A percentile compares a stretch with the other conserved stretches of the same genome.
Evolutionary conservation across 2,113 vertebrate species (phyloP).

Genomic region (Dinomys branickii): DNA sequence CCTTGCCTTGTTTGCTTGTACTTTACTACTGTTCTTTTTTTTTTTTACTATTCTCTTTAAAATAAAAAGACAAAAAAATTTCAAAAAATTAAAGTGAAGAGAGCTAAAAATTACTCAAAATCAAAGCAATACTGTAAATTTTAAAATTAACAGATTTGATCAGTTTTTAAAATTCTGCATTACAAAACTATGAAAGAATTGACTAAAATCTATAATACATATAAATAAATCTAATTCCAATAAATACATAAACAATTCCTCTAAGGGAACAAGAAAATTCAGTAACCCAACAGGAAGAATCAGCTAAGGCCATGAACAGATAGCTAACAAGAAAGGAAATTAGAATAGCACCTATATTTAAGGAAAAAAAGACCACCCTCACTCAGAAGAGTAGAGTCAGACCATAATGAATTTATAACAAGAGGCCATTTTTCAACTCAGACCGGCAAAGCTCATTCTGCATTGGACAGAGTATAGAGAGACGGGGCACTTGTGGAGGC

Average conservation of each 20-base stretch:
- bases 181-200: constrained; percentile 51
- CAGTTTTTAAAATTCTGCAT: not conserved
- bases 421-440: constrained; percentile 12
- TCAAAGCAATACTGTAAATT: constrained; percentile 23
- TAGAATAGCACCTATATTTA: not conserved
- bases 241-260: not conserved
- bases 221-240: constrained; percentile 21
- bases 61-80: too few species aligned
- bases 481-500: not conserved
- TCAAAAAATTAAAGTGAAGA: too few species aligned
- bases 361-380: not conserved
- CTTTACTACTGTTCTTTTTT: too few species aligned
- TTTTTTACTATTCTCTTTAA: too few species aligned
- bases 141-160: constrained; percentile 2
- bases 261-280: constrained; percentile 42
- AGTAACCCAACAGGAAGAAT: constrained; percentile 23
- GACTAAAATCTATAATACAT: constrained; percentile 13
- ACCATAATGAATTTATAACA: not conserved
- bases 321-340: constrained; percentile 17
- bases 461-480: not conserved
- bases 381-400: constrained; percentile 6
- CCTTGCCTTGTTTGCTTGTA: too few species aligned
- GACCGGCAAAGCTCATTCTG: not conserved
- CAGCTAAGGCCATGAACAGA: not conserved
- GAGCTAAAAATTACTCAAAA: constrained; percentile 59